Evolutionary conservation across 2,113 vertebrate species (phyloP), one percentile per base, ranked within the genome.

Genomic region (Passer montanus): DNA sequence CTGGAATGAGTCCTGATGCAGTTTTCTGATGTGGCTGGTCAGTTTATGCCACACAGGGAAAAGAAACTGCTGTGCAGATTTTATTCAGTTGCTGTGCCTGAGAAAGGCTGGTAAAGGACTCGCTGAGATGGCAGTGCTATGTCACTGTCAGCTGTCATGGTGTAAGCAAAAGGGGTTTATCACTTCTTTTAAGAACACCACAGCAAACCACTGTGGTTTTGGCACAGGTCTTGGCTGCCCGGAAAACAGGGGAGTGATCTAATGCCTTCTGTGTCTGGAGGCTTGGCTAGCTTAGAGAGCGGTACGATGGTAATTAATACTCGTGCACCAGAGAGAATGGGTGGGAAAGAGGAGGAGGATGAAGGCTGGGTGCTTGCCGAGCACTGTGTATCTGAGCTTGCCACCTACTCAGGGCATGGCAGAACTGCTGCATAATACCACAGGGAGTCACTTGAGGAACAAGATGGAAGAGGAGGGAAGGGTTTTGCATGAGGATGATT

Each of bases 171-270:
- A 43, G 44, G 62, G 4, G 30, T 56, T 81, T 80, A 52, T 66
- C 35, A 67, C 33, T 73, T 87, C 73, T 91, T 81, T 33, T 18
- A 82, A 68, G 52, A 93, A 68, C 76, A 53, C 66, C 18, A 14
- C 41, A 73, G 90, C 83, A 82, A 90, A 76, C 58, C 49, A 37
- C 31, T 27, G 59, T 79, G 82, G 62, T 72, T 95, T 94, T 93
- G 87, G 70, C 52, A 86, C 46, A 41, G 39, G 63, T 82, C 24
- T 60, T 75, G 67, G 41, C 62, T 94, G 43, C 63, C 56, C 16
- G 8, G 62, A 72, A 75, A 37, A 89, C 17, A 69, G 47, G 31
- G 47, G 41, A 60, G 44, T 78, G 44, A 67, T 73, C 77, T 79
- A 30, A 76, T 79, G 31, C 27, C 44, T 82, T 81, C 35, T 49